Conservation (phyloP, 2,113 vertebrate species). For the Oreamnos americanus region DNA sequence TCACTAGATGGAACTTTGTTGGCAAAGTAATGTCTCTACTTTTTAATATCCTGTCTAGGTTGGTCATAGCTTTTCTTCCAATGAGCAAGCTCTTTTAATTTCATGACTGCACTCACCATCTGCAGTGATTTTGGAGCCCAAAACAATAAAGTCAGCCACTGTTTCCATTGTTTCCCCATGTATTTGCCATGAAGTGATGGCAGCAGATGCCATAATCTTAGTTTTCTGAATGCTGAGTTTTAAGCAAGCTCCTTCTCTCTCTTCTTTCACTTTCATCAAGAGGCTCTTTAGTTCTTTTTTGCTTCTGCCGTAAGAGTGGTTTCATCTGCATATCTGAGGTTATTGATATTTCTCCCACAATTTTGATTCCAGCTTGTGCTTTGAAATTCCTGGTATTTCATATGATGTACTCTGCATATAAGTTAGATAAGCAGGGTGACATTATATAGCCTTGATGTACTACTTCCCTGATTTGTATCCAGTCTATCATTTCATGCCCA, state of each 20-base stretch:
- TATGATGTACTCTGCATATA: not conserved
- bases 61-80: not conserved
- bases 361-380: not conserved
- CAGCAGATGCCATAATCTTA: not conserved
- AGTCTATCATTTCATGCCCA: not conserved
- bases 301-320: not conserved
- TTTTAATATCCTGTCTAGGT: not conserved
- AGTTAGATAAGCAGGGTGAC: not conserved
- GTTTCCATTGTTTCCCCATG: not conserved
- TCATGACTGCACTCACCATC: not conserved
- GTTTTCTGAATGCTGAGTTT: not conserved
- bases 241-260: not conserved
- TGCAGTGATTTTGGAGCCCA: not conserved
- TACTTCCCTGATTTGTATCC: not conserved
- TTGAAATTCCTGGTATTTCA: not conserved
- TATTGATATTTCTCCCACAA: not conserved
- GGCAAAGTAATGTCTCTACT: not conserved
- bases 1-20: not conserved
- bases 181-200: not conserved
- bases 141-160: rapidly evolving
- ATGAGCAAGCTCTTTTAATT: not conserved
- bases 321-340: not conserved
- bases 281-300: not conserved
- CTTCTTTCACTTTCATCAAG: not conserved
- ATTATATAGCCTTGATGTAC: not conserved